These are phyloP conservation scores for Diarsia rubi DNA, from an alignment of 2,888 invertebrate genomes.

Conservation along the genomic window DNA sequence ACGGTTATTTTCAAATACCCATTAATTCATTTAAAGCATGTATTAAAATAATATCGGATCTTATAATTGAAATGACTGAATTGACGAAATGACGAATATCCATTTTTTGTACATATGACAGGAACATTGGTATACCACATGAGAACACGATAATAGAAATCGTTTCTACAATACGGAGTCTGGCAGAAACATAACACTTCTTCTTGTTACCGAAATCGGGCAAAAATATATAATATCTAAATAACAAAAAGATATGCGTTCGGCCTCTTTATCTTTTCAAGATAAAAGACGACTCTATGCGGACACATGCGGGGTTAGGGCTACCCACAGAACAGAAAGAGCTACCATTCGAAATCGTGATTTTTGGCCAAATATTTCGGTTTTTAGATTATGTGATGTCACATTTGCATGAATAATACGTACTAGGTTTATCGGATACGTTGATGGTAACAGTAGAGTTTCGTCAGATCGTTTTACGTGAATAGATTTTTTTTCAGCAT, in stretches of 20 bases:
- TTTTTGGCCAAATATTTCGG: slow-evolving; percentile 1
- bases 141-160: slow-evolving; percentile 31
- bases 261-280: slow-evolving; percentile 49
- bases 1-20: not conserved
- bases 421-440: no score
- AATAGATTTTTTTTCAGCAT: not conserved
- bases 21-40: not conserved
- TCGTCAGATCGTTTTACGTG: not conserved
- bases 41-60: not conserved
- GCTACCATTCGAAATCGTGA: slow-evolving; percentile 12
- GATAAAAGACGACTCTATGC: slow-evolving; percentile 46
- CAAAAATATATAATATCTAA: slow-evolving; percentile 45
- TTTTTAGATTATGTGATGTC: not conserved
- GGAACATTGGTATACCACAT: not conserved
- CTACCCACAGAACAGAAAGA: no score
- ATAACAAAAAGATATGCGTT: slow-evolving; percentile 58
- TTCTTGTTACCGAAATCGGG: slow-evolving; percentile 25
- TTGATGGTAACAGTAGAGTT: not conserved
- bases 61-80: not conserved
- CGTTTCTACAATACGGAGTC: slow-evolving; percentile 16
- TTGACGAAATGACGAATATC: not conserved
- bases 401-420: not conserved
- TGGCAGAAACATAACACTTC: slow-evolving; percentile 28
- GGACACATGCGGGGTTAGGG: slow-evolving; percentile 39
- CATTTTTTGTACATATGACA: not conserved